These are phyloP conservation scores for Drosophila nebulosa DNA, from an alignment of 1,140 invertebrate genomes.

Conservation along the genomic window DNA sequence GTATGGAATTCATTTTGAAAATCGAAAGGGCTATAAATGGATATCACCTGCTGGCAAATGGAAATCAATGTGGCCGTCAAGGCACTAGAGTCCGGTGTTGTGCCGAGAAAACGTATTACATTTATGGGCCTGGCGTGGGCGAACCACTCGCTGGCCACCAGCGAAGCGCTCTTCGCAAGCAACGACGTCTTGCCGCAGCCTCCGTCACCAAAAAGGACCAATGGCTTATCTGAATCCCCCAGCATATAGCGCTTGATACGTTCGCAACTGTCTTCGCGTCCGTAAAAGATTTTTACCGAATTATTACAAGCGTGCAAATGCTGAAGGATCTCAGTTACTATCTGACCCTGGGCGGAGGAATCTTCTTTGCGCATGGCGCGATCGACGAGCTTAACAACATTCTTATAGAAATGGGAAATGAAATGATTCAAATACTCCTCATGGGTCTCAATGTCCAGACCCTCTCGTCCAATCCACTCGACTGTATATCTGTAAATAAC, in stretches of 20 bases:
- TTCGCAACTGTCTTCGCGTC: slow-evolving; percentile 92
- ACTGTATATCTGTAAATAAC: slow-evolving; percentile 90
- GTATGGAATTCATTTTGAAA: not conserved
- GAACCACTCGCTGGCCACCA: slow-evolving; percentile 89
- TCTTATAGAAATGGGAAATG: slow-evolving; percentile 96
- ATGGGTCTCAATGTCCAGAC: slow-evolving; percentile 95
- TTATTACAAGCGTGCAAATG: slow-evolving; percentile 98
- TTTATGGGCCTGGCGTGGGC: slow-evolving; percentile 89
- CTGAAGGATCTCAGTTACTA: slow-evolving; percentile 97
- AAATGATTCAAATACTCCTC: slow-evolving; percentile 97
- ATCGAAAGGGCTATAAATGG: slow-evolving; percentile 10
- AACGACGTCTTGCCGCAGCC: slow-evolving; percentile 99
- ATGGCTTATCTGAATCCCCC: slow-evolving; percentile 91
- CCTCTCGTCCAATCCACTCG: slow-evolving; percentile 98
- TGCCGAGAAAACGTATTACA: slow-evolving; percentile 96
- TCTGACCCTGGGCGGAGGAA: slow-evolving; percentile 94
- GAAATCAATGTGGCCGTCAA: slow-evolving; percentile 96
- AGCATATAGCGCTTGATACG: slow-evolving; percentile 93
- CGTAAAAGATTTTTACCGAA: slow-evolving; percentile 97
- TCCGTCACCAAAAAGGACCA: slow-evolving; percentile 96
- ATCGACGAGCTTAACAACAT: slow-evolving; percentile 95
- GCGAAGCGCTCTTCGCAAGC: slow-evolving; percentile 94
- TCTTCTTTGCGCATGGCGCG: slow-evolving; percentile 97
- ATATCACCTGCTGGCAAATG: slow-evolving; percentile 93
- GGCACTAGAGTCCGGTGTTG: slow-evolving; percentile 97